phyloP scores from a whole-genome alignment of 2,113 vertebrate genomes.

The Tachysurus fulvidraco region DNA sequence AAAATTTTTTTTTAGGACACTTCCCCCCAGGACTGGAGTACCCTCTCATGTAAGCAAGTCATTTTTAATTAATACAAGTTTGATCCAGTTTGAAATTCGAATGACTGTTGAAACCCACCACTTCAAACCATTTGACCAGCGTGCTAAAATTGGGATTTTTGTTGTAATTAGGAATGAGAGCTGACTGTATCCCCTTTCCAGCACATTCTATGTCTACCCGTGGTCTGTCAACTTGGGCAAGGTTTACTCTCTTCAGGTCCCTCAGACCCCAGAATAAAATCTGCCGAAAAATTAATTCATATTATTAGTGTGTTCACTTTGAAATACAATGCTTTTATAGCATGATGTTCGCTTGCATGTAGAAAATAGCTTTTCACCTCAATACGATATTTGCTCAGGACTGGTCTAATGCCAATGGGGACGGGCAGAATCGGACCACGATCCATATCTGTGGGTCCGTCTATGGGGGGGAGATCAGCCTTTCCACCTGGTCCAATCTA shows the following conservation, averaged over 20 bases:
- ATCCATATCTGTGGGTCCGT: constrained; percentile 83
- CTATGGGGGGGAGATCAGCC: constrained; percentile 83
- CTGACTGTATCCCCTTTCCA: constrained; percentile 89
- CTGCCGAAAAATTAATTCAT: constrained; percentile 62
- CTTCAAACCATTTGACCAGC: constrained; percentile 98
- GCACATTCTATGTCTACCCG: constrained; percentile 97
- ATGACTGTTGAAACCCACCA: constrained; percentile 77
- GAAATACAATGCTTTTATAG: background rate
- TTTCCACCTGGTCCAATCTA: constrained; percentile 88
- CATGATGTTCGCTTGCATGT: background rate
- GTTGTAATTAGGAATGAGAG: constrained; percentile 96
- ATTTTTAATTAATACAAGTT: background rate
- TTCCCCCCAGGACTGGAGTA: background rate
- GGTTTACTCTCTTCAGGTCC: constrained; percentile 93
- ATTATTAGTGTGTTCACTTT: background rate
- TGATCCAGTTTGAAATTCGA: background rate
- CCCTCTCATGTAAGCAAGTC: background rate
- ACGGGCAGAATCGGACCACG: constrained; percentile 90
- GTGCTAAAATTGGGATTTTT: constrained; percentile 98
- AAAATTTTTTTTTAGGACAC: background rate
- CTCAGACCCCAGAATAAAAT: constrained; percentile 95
- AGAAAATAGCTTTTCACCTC: constrained; percentile 76
- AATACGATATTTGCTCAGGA: constrained; percentile 94
- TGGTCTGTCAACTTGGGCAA: constrained; percentile 92
- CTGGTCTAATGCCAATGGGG: constrained; percentile 86